Evolutionary conservation across 1,140 invertebrate species (phyloP).

Genomic region (Heliothis subflexa): DNA sequence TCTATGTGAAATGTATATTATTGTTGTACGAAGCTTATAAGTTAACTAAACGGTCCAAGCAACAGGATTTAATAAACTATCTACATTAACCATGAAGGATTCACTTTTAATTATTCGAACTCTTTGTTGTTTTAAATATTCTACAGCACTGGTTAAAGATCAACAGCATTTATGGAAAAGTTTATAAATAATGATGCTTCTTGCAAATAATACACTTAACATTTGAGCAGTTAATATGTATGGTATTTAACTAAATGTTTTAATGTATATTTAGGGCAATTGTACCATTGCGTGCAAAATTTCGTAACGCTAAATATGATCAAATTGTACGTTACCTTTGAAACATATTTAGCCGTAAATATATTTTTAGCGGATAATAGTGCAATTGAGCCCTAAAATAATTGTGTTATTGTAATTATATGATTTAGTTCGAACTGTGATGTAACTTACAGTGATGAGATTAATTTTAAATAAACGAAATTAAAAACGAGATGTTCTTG

Average conservation of each 20-base stretch:
- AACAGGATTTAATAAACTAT: not conserved
- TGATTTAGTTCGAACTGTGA: slow-evolving; percentile 35
- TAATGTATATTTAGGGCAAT: not conserved
- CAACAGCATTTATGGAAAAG: slow-evolving; percentile 18
- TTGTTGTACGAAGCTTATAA: not conserved
- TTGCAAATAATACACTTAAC: not conserved
- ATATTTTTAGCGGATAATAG: too few relatives aligned
- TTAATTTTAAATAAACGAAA: slow-evolving; percentile 42
- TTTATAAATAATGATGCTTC: not conserved
- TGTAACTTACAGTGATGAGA: slow-evolving; percentile 47
- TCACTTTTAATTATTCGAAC: not conserved
- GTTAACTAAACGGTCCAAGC: not conserved
- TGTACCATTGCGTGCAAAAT: too few relatives aligned
- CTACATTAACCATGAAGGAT: not conserved
- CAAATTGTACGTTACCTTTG: too few relatives aligned
- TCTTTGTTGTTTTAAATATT: too few relatives aligned
- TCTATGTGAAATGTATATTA: slow-evolving; percentile 28
- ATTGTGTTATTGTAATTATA: slow-evolving; percentile 3
- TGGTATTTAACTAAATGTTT: not conserved
- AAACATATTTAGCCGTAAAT: too few relatives aligned
- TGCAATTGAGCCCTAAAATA: not conserved
- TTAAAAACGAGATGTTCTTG: slow-evolving; percentile 14
- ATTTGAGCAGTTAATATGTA: slow-evolving; percentile 1
- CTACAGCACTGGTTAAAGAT: not conserved
- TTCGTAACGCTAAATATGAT: too few relatives aligned